Base-by-base conservation (phyloP, 2,113 vertebrate species). In the Myiopsitta monachus region DNA sequence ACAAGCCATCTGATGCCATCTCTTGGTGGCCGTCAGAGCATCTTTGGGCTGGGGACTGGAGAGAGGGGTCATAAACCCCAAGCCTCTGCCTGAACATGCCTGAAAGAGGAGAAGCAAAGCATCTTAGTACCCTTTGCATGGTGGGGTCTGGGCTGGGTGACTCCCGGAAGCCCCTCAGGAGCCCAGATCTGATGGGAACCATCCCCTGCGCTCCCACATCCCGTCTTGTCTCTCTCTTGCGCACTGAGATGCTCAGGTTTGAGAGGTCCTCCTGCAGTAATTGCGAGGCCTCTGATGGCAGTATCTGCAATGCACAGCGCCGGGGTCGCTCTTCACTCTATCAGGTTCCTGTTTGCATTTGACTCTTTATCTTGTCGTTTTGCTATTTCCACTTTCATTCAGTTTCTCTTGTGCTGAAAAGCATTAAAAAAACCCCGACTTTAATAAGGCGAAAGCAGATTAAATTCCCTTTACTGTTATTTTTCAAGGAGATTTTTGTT, bases 401-500 rank as follows among this genome's bases (percentile, higher is more conserved):
- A 6, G 44, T 73, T 86, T 36, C 68, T 10, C 55, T 2, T 30
- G 69, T 10, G 46, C 77, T 55, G 70, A 43, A 90, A 92, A 93
- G 39, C 92, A 3, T 82, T 55, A 19, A 54, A 39, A n/a, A 43
- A 30, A 19, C 0, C 21, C 49, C 41, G 64, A 43, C 86, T 87
- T 82, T 72, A 87, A 93, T 89, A 46, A 61, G 85, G 61, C 72
- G 57, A 75, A 95, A 43, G 57, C 13, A 22, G 92, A 93, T 92
- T 83, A 87, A 93, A 76, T 84, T 39, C 75, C 10, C 44, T 83
- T 13, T 2, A 1, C 36, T 5, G 62, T 54, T 79, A 51, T 94
- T 94, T 95, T 91, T 89, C 88, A 87, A 90, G 94, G 95, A 76
- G 88, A 17, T 68, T 94, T 95, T 82, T 87, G 90, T 93, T 94